These are phyloP conservation scores for Engystomops pustulosus DNA, from an alignment of 2,113 vertebrate species.

Conservation along the genomic window DNA sequence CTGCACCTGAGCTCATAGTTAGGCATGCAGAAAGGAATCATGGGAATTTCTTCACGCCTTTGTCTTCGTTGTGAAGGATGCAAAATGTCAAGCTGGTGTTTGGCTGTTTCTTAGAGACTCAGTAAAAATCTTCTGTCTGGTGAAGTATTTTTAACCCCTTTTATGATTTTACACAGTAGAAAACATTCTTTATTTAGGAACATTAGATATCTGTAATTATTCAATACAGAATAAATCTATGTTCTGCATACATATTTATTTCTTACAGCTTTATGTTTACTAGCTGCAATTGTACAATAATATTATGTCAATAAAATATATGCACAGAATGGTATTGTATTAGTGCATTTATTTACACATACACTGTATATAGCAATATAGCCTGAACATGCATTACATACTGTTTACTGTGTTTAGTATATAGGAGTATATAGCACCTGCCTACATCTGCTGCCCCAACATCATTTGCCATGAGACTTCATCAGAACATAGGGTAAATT, in stretches of 20 bases:
- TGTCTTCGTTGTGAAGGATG: constrained; percentile 85
- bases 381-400: neutral
- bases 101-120: constrained; percentile 78
- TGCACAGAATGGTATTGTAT: neutral
- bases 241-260: neutral
- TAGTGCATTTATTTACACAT: neutral
- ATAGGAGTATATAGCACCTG: neutral
- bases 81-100: constrained; percentile 88
- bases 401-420: too few species aligned
- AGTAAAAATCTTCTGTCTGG: constrained; percentile 74
- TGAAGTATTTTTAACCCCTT: constrained; percentile 77
- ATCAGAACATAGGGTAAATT: neutral
- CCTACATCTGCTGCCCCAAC: neutral
- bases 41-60: constrained; percentile 92
- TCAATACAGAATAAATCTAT: neutral
- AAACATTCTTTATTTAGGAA: neutral
- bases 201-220: neutral
- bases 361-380: too few species aligned
- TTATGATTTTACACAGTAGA: constrained; percentile 33
- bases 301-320: neutral
- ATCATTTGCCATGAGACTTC: neutral
- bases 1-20: constrained; percentile 98
- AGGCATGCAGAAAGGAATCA: constrained; percentile 95
- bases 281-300: neutral
- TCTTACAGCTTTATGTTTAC: neutral